phyloP scores from a whole-genome alignment of 2,888 invertebrate species.

The Frankliniella fusca region DNA sequence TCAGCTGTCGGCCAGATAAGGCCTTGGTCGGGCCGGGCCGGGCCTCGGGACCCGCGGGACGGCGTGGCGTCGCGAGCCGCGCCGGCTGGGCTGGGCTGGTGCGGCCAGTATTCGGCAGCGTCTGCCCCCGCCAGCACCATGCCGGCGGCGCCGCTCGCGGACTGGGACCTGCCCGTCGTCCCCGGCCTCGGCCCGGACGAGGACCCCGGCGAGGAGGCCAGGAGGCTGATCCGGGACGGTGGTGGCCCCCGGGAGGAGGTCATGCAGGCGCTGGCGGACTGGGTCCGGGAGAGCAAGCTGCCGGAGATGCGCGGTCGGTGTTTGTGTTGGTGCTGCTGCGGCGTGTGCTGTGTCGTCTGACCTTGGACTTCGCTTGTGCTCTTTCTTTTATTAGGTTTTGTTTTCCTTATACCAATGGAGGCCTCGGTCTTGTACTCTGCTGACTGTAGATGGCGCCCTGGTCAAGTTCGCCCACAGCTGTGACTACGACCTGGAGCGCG shows the following conservation, averaged over 20 bases:
- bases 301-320: neutral
- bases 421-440: neutral
- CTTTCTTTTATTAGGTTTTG: neutral
- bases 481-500: neutral
- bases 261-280: neutral
- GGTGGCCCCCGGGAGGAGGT: neutral
- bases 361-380: too few relatives aligned
- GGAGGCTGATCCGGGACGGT: neutral
- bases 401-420: neutral
- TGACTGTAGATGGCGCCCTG: neutral
- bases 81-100: too few relatives aligned
- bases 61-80: too few relatives aligned
- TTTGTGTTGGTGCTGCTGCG: neutral
- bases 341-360: neutral
- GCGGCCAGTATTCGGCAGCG: neutral
- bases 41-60: too few relatives aligned
- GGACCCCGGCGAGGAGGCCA: neutral
- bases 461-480: conserved; percentile 13
- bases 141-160: neutral
- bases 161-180: conserved; percentile 2
- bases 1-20: neutral
- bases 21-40: neutral
- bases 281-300: neutral
- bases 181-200: neutral
- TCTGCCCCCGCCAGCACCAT: neutral